Evolutionary conservation across 1,140 invertebrate species (phyloP).

Genomic region (Cydia splendana): DNA sequence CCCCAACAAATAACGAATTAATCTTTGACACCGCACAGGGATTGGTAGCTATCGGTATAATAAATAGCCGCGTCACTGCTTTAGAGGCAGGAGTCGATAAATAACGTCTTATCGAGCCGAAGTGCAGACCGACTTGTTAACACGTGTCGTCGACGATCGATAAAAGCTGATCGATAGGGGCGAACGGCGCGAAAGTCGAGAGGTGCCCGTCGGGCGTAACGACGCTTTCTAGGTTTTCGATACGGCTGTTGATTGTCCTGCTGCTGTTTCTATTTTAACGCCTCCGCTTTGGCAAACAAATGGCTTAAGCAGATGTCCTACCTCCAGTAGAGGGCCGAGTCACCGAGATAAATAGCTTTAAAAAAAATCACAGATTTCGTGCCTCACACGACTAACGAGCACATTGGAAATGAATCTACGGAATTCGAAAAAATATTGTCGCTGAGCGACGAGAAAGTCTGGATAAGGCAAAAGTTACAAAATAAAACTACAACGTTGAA

Average conservation of each 20-base stretch:
- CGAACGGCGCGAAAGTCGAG: conserved; percentile 24
- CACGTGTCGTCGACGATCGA: conserved; percentile 42
- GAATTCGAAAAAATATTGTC: too few relatives aligned
- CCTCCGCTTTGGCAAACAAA: too few relatives aligned
- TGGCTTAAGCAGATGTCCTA: too few relatives aligned
- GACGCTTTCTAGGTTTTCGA: conserved; percentile 33
- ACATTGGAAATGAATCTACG: too few relatives aligned
- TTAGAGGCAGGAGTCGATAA: conserved; percentile 40
- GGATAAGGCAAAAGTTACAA: too few relatives aligned
- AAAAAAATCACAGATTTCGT: too few relatives aligned
- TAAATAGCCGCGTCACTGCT: conserved; percentile 40
- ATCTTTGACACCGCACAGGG: conserved; percentile 32
- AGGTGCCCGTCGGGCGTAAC: conserved; percentile 31
- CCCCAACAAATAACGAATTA: conserved; percentile 31
- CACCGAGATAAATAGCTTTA: too few relatives aligned
- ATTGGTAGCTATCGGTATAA: conserved; percentile 35
- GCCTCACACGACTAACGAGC: too few relatives aligned
- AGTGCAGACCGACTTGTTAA: conserved; percentile 47
- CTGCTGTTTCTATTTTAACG: neutral
- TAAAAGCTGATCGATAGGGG: conserved; percentile 42
- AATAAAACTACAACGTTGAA: too few relatives aligned
- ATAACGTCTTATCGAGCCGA: conserved; percentile 44
- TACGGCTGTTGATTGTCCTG: conserved; percentile 22
- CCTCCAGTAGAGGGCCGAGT: too few relatives aligned
- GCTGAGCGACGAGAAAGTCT: too few relatives aligned